These are phyloP conservation scores for Thecocarcelia acutangulata DNA, from an alignment of 2,888 invertebrate species.

Conservation along the genomic window DNA sequence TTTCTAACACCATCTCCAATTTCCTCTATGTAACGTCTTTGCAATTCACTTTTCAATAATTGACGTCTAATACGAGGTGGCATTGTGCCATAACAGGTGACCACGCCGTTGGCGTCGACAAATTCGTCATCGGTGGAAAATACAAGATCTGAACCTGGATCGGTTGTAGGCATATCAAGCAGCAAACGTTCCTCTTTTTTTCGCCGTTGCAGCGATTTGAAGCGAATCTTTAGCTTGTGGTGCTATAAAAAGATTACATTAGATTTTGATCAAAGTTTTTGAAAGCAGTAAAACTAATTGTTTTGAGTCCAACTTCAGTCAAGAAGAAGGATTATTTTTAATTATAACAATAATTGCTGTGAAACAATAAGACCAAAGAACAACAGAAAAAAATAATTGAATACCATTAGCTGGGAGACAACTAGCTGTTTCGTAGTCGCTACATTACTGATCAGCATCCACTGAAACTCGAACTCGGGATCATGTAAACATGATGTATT, in stretches of 20 bases:
- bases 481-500: too few relatives aligned
- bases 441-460: too few relatives aligned
- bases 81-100: conserved; percentile 69
- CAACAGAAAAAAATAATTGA: too few relatives aligned
- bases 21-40: conserved; percentile 78
- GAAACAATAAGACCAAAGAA: too few relatives aligned
- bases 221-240: conserved; percentile 68
- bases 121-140: conserved; percentile 84
- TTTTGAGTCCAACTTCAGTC: too few relatives aligned
- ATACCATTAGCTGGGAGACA: too few relatives aligned
- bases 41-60: conserved; percentile 79
- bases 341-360: too few relatives aligned
- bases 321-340: too few relatives aligned
- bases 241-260: conserved; percentile 58
- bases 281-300: too few relatives aligned
- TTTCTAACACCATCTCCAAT: conserved; percentile 74
- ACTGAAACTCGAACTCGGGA: too few relatives aligned
- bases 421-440: too few relatives aligned
- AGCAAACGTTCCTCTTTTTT: conserved; percentile 79
- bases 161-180: conserved; percentile 84
- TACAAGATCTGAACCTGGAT: conserved; percentile 85
- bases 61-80: conserved; percentile 76
- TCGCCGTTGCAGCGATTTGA: conserved; percentile 67
- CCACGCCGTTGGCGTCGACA: conserved; percentile 66
- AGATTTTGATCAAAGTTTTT: background rate